A percentile compares a stretch with the other conserved stretches of the same genome.
Conservation (phyloP, 2,113 vertebrate species). For the Zapus hudsonius region DNA sequence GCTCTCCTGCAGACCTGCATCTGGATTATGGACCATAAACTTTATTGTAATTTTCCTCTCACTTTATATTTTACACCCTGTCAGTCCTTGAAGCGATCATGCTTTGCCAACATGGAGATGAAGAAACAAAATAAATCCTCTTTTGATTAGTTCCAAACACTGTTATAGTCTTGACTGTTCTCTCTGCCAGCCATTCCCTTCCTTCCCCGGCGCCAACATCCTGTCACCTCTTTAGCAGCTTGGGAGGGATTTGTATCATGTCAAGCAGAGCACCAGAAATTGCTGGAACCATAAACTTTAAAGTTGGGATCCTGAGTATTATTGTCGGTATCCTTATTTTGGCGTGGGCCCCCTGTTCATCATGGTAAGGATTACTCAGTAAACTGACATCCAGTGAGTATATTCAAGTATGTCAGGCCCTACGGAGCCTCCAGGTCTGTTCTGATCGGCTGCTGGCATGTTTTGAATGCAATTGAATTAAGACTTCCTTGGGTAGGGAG, state of each 20-base stretch:
- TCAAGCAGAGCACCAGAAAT: not conserved
- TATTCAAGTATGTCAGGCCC: not conserved
- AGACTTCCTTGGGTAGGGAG: constrained; percentile 54
- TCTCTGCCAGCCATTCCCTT: not conserved
- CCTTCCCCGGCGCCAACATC: constrained; percentile 1
- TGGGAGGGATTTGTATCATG: not conserved
- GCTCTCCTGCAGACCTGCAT: not conserved
- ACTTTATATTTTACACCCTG: constrained; percentile 35
- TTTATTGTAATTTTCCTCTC: constrained; percentile 36
- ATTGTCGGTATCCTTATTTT: not conserved
- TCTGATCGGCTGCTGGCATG: constrained; percentile 5
- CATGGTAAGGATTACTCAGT: not conserved
- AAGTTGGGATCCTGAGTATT: constrained; percentile 3
- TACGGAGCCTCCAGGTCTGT: not conserved
- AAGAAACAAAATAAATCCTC: not conserved
- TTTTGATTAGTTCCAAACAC: not conserved
- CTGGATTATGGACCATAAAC: constrained; percentile 26
- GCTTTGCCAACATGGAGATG: constrained; percentile 7
- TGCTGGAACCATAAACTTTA: not conserved
- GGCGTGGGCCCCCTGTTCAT: not conserved
- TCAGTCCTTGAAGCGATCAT: constrained; percentile 19
- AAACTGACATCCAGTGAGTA: not conserved
- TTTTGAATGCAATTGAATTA: constrained; percentile 61
- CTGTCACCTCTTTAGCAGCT: constrained; percentile 12
- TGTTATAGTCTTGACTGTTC: constrained; percentile 23